Evolutionary conservation across 23 tunicate species (phyloP).

Genomic region (Ascidia mentula): DNA sequence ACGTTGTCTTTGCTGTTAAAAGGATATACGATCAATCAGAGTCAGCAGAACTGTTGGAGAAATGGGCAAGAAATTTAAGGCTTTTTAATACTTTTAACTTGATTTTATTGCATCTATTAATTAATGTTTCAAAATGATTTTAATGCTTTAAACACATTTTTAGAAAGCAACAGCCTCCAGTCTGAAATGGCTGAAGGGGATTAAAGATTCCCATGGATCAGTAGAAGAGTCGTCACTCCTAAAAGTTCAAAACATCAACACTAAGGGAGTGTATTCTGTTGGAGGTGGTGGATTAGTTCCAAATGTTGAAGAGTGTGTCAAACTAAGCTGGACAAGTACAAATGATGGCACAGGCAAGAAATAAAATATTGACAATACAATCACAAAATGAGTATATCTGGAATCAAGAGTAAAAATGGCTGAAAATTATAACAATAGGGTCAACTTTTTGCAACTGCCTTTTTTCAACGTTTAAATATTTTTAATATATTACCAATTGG

Average conservation of each 20-base stretch:
- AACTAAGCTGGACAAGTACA: not conserved
- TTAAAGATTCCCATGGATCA: conserved; percentile 74
- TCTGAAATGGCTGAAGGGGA: conserved; percentile 67
- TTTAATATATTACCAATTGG: too few species aligned
- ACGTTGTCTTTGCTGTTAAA: conserved; percentile 26
- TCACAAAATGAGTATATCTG: too few species aligned
- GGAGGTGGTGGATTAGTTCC: conserved; percentile 33
- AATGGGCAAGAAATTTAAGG: conserved; percentile 58
- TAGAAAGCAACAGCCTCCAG: conserved; percentile 55
- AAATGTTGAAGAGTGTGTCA: conserved; percentile 20
- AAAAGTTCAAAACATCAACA: conserved; percentile 62
- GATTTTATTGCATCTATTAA: not conserved
- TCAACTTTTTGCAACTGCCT: too few species aligned
- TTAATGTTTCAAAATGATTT: not conserved
- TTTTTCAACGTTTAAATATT: too few species aligned
- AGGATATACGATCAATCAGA: conserved; percentile 20
- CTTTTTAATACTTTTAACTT: too few species aligned
- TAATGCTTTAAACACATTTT: too few species aligned
- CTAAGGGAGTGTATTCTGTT: conserved; percentile 44
- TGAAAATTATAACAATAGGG: too few species aligned
- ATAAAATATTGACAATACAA: too few species aligned
- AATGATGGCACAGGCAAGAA: not conserved
- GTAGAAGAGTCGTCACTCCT: conserved; percentile 72
- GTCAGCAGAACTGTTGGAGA: conserved; percentile 27
- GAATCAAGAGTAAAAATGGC: too few species aligned